These are phyloP conservation scores for Agrotis puta DNA, from an alignment of 2,888 invertebrate species.

Conservation along the genomic window DNA sequence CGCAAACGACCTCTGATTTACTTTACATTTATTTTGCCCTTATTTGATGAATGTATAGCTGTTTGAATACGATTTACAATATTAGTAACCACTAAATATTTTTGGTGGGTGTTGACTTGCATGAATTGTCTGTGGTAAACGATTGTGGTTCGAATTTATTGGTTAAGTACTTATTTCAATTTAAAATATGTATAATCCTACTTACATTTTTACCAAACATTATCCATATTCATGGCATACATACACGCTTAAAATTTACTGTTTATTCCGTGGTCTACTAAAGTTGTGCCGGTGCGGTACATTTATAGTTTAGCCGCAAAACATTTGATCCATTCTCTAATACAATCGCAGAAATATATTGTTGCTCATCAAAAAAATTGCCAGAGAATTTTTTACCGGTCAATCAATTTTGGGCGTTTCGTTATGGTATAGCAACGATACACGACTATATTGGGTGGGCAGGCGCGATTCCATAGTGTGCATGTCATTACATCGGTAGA, in stretches of 20 bases:
- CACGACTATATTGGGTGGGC: slow-evolving; percentile 66
- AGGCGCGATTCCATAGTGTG: slow-evolving; percentile 72
- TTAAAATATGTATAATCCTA: slow-evolving; percentile 2
- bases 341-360: slow-evolving; percentile 47
- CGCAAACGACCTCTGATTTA: slow-evolving; percentile 45
- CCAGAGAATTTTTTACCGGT: slow-evolving; percentile 59
- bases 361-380: slow-evolving; percentile 50
- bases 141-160: background rate
- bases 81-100: background rate
- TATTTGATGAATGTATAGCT: slow-evolving; percentile 19
- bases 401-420: slow-evolving; percentile 62
- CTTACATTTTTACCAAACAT: background rate
- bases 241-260: slow-evolving; percentile 40
- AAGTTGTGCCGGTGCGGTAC: slow-evolving; percentile 40
- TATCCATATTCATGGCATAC: slow-evolving; percentile 13
- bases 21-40: slow-evolving; percentile 34
- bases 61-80: background rate
- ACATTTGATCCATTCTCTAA: slow-evolving; percentile 40
- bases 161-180: background rate
- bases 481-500: slow-evolving; percentile 82
- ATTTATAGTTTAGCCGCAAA: slow-evolving; percentile 38
- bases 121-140: background rate
- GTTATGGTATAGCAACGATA: slow-evolving; percentile 63
- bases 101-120: slow-evolving; percentile 7
- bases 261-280: slow-evolving; percentile 47